These are phyloP conservation scores for Chlorodrepanis virens DNA, from an alignment of 2,113 vertebrate genomes.

Conservation along the genomic window DNA sequence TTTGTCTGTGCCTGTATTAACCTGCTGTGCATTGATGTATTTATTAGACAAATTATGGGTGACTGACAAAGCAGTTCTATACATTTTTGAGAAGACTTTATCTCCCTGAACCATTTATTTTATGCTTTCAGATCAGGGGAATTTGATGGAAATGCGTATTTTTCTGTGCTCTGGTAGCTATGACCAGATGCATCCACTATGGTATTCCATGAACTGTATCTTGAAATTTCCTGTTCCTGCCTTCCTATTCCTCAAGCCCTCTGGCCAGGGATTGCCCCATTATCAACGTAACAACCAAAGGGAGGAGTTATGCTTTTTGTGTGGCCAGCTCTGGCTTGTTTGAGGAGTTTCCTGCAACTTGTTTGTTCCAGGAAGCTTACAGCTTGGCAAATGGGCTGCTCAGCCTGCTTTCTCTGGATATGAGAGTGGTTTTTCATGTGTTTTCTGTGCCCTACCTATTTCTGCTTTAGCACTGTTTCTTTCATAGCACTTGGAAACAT, in stretches of 20 bases:
- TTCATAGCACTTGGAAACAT: neutral
- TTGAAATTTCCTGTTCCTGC: neutral
- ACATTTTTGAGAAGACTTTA: neutral
- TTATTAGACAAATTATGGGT: neutral
- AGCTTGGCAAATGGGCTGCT: neutral
- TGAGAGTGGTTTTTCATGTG: neutral
- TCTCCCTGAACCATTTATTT: neutral
- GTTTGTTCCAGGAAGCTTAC: neutral
- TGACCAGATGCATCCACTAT: neutral
- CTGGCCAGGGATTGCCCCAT: conserved; percentile 38
- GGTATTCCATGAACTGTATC: neutral
- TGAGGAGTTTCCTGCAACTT: conserved; percentile 7
- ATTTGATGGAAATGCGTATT: neutral
- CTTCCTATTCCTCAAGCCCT: neutral
- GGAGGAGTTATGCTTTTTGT: neutral
- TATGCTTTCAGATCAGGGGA: neutral
- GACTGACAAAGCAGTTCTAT: neutral
- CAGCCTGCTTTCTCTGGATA: neutral
- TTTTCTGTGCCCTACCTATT: neutral
- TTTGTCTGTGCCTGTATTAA: neutral
- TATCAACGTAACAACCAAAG: neutral
- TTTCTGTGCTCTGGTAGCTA: neutral
- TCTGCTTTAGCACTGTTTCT: neutral
- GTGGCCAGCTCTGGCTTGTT: conserved; percentile 58
- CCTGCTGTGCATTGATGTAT: neutral